Evolutionary conservation across 64 coral and sea anemone species (phyloP).

Genomic region (Porites australiensis): DNA sequence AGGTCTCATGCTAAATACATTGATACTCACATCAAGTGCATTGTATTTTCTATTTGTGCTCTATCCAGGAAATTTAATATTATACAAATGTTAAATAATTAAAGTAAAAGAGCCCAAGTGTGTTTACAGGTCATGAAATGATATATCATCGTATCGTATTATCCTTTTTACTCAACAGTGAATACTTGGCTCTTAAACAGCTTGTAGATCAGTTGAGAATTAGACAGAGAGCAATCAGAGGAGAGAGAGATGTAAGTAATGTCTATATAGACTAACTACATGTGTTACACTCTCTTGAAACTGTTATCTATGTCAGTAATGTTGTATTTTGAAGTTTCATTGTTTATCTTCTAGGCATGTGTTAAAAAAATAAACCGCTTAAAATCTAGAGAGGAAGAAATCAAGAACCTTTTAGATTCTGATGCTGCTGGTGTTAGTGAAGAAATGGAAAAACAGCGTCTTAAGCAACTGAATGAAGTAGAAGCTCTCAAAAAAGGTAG

Average conservation of each 20-base stretch:
- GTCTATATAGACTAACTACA: neutral
- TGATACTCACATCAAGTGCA: too few relatives aligned
- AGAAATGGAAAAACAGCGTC: slow-evolving; percentile 8
- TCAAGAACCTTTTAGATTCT: slow-evolving; percentile 71
- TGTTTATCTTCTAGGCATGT: slow-evolving; percentile 55
- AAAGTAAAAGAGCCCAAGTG: too few relatives aligned
- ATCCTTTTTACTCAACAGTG: slow-evolving; percentile 42
- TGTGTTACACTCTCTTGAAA: too few relatives aligned
- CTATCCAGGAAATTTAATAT: too few relatives aligned
- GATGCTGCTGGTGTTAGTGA: slow-evolving; percentile 19
- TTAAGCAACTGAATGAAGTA: slow-evolving; percentile 30
- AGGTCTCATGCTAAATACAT: too few relatives aligned
- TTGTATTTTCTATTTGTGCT: too few relatives aligned
- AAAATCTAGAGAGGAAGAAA: slow-evolving; percentile 80
- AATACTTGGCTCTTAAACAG: slow-evolving; percentile 65
- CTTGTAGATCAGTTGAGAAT: slow-evolving; percentile 69
- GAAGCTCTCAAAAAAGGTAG: slow-evolving; percentile 79
- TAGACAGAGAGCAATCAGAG: slow-evolving; percentile 53
- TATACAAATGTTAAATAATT: too few relatives aligned
- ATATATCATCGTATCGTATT: neutral
- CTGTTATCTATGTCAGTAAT: neutral
- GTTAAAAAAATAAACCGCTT: slow-evolving; percentile 67
- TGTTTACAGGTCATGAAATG: neutral
- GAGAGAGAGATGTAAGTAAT: slow-evolving; percentile 87
- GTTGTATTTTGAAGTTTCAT: neutral